Evolutionary conservation across 2,113 vertebrate species (phyloP), one percentile per base, ranked within the genome.

Genomic region (Sylvietta virens): DNA sequence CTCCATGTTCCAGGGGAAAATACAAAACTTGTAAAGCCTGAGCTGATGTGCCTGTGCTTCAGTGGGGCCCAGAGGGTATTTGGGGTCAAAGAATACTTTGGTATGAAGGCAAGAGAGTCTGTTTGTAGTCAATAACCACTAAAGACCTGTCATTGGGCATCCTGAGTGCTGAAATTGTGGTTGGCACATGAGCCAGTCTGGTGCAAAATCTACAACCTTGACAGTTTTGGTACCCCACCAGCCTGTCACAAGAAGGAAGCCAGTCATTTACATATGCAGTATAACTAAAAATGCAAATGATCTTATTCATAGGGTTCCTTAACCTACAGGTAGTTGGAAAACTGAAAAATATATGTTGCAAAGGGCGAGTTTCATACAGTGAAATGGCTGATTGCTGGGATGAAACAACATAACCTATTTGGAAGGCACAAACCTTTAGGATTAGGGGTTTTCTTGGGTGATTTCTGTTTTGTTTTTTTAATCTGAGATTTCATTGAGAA

Each of bases 201-300:
- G 17, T 21, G 19, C 15, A 69, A 54, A 90, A 67, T 33, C 54
- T 24, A 48, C 53, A 64, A 3, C n/a, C 17, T 47, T 39, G 33
- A 45, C 11, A 22, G 39, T n/a, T 91, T 39, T 28, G 53, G 6
- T 31, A 26, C 67, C 48, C 57, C 61, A 44, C 31, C n/a, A 72
- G 35, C 8, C n/a, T 17, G 9, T 16, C 35, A 33, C 35, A 60
- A 37, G 5, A 57, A 76, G 42, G 23, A 80, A 84, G 17, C 13
- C 9, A 6, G 0, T 0, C 22, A 67, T 47, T 67, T 56, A 31
- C 17, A 53, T 0, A 53, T 0, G 1, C 11, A 30, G n/a, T 5
- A 24, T 24, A 62, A 92, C 13, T 37, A 47, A 57, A 30, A 77
- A 48, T 48, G 17, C 10, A 69, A 65, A 60, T 48, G 0, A 64